Evolutionary conservation across 2,113 vertebrate species (phyloP).

Genomic region (Montifringilla adamsi): DNA sequence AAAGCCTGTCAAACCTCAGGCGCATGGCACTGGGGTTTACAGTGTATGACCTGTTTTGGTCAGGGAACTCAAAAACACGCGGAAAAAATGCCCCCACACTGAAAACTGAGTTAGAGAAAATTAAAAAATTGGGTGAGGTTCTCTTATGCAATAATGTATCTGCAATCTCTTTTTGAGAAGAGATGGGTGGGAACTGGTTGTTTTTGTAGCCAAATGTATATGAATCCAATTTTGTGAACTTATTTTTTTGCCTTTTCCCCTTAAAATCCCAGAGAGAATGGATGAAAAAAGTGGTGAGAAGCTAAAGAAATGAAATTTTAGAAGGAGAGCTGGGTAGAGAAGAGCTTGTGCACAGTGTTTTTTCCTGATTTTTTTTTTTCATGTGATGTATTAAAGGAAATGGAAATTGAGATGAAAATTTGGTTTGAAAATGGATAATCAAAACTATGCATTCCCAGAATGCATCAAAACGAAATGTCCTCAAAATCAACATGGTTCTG

Average conservation of each 20-base stretch:
- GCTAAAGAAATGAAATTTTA: neutral
- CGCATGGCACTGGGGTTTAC: fast-evolving
- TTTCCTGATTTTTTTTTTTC: neutral
- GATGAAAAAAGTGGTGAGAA: neutral
- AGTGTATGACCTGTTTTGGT: neutral
- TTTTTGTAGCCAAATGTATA: neutral
- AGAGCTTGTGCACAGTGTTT: neutral
- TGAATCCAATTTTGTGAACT: neutral
- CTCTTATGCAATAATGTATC: neutral
- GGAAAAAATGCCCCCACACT: neutral
- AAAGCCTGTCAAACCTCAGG: neutral
- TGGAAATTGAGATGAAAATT: neutral
- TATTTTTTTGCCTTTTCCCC: neutral
- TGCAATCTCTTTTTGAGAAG: neutral
- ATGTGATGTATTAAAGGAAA: neutral
- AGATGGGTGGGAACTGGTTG: neutral
- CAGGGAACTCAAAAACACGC: fast-evolving
- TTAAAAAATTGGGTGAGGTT: neutral
- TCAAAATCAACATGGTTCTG: neutral
- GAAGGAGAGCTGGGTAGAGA: neutral
- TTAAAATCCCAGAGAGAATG: neutral
- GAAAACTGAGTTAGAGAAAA: neutral
- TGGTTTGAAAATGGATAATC: neutral
- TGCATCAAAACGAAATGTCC: neutral
- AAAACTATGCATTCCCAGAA: neutral